These are phyloP conservation scores for Watsonalla binaria DNA, from an alignment of 2,888 invertebrate genomes.

Conservation along the genomic window DNA sequence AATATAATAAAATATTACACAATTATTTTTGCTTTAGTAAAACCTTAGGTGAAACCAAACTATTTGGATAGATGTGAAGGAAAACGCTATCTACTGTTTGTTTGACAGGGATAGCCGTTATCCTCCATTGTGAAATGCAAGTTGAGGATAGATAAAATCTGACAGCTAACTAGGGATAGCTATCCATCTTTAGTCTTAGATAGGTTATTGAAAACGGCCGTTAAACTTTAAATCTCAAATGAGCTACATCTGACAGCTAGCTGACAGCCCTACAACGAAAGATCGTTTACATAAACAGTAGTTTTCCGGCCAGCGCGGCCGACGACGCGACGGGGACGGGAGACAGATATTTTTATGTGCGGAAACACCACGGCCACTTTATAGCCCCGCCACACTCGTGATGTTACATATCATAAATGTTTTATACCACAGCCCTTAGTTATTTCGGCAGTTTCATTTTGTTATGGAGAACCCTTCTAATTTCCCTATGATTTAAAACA, in stretches of 20 bases:
- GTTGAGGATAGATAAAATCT: too few relatives aligned
- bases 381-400: conserved; percentile 24
- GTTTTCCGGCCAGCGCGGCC: conserved; percentile 12
- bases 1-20: too few relatives aligned
- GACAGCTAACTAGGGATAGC: too few relatives aligned
- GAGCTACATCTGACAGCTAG: background rate
- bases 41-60: too few relatives aligned
- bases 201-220: too few relatives aligned
- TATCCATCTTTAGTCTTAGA: too few relatives aligned
- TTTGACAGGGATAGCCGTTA: too few relatives aligned
- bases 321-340: conserved; percentile 11
- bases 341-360: conserved; percentile 50
- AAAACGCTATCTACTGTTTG: too few relatives aligned
- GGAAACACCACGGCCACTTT: conserved; percentile 39
- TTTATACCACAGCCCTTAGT: background rate
- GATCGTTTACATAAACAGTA: conserved; percentile 23
- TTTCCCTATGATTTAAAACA: too few relatives aligned
- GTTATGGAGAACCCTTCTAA: background rate
- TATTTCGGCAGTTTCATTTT: background rate
- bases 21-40: too few relatives aligned
- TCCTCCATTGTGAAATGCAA: too few relatives aligned
- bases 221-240: background rate
- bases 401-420: conserved; percentile 17
- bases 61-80: too few relatives aligned
- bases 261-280: conserved; percentile 15